phyloP scores from a whole-genome alignment of 92 coral and sea anemone species.

The Palythoa heliodiscus region DNA sequence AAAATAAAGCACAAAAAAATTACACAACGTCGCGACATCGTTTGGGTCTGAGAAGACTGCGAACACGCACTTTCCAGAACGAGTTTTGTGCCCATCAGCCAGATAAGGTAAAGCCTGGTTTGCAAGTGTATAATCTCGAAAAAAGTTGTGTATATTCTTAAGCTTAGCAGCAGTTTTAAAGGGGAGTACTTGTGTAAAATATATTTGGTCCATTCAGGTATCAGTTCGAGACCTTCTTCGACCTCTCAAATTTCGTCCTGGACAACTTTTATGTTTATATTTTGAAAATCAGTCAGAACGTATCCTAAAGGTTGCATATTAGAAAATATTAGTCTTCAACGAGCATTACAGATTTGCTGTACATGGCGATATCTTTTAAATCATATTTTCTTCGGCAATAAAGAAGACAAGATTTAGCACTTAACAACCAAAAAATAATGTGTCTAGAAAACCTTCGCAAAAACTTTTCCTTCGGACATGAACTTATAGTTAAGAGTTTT shows the following conservation, averaged over 20 bases:
- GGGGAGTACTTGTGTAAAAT: neutral
- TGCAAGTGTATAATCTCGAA: slow-evolving; percentile 3
- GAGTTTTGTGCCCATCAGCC: neutral
- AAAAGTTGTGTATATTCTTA: neutral
- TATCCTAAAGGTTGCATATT: too few relatives aligned
- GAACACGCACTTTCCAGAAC: neutral
- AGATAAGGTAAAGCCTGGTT: neutral
- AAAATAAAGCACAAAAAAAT: neutral
- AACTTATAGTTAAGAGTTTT: too few relatives aligned
- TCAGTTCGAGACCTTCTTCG: neutral
- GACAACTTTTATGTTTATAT: too few relatives aligned
- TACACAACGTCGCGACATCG: neutral
- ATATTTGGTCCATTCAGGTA: neutral
- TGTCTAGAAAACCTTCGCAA: too few relatives aligned
- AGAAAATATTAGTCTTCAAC: too few relatives aligned
- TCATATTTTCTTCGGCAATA: too few relatives aligned
- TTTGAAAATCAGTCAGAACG: too few relatives aligned
- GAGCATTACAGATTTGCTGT: too few relatives aligned
- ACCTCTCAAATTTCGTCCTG: neutral
- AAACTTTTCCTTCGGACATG: too few relatives aligned
- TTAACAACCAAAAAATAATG: too few relatives aligned
- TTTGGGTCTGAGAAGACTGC: neutral
- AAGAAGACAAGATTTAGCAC: too few relatives aligned
- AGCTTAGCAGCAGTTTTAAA: neutral
- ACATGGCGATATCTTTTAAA: too few relatives aligned